These are phyloP conservation scores for Oxystoma pomonae DNA, from an alignment of 2,888 invertebrate species.

Conservation along the genomic window DNA sequence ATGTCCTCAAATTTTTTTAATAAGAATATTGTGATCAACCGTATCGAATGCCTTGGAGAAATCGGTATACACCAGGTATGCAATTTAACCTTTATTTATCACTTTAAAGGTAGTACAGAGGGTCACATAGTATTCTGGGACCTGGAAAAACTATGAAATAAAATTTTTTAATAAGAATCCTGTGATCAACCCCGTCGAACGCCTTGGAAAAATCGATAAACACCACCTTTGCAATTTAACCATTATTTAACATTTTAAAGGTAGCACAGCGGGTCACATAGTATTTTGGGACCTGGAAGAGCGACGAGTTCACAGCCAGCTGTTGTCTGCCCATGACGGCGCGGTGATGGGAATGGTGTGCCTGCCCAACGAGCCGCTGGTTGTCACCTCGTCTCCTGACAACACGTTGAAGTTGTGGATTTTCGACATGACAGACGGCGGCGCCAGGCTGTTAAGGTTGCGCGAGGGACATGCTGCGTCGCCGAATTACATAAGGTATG, in stretches of 20 bases:
- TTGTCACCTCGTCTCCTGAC: constrained; percentile 90
- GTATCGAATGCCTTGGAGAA: too few relatives aligned
- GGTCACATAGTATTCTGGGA: constrained; percentile 95
- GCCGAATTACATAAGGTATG: constrained; percentile 64
- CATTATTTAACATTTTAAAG: too few relatives aligned
- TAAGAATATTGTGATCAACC: too few relatives aligned
- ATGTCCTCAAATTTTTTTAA: too few relatives aligned
- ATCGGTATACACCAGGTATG: too few relatives aligned
- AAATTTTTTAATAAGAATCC: too few relatives aligned
- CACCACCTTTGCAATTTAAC: too few relatives aligned
- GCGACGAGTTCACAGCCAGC: constrained; percentile 71
- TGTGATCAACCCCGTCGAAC: too few relatives aligned
- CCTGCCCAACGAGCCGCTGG: constrained; percentile 82
- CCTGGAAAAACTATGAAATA: constrained; percentile 73
- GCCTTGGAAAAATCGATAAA: too few relatives aligned
- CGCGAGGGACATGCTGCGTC: constrained; percentile 77
- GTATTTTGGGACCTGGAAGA: constrained; percentile 93
- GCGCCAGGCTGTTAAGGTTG: constrained; percentile 72
- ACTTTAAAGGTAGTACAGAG: constrained; percentile 45
- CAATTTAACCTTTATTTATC: too few relatives aligned
- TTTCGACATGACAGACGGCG: constrained; percentile 90
- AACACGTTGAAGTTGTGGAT: constrained; percentile 89
- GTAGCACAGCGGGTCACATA: constrained; percentile 68
- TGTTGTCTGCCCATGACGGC: constrained; percentile 72
- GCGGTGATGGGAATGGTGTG: constrained; percentile 78